Conservation (phyloP, 2,888 invertebrate genomes). For the Alentia gelatinosa region DNA sequence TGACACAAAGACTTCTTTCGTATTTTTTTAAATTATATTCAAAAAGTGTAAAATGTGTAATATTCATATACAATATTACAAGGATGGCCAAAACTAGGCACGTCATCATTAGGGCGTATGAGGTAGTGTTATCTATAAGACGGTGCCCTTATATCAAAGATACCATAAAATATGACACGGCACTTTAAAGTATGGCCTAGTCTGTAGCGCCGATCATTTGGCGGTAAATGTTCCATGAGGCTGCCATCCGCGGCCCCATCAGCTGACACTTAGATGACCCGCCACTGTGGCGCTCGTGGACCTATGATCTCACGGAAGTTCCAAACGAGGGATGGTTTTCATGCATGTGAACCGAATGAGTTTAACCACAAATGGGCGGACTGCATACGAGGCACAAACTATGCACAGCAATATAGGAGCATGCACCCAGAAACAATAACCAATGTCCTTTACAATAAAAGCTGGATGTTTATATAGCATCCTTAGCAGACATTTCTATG, state of each 20-base stretch:
- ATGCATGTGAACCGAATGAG: not conserved
- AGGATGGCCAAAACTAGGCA: too few relatives aligned
- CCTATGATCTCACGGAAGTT: conserved; percentile 5
- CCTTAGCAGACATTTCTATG: too few relatives aligned
- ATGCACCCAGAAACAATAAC: too few relatives aligned
- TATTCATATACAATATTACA: not conserved
- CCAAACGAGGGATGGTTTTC: not conserved
- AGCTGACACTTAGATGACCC: not conserved
- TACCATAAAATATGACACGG: not conserved
- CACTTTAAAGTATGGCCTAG: conserved; percentile 11
- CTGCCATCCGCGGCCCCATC: not conserved
- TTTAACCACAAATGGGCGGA: too few relatives aligned
- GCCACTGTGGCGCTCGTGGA: not conserved
- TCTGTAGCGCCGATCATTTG: not conserved
- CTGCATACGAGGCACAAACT: too few relatives aligned
- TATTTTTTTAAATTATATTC: too few relatives aligned
- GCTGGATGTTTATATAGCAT: too few relatives aligned
- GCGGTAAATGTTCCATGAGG: conserved; percentile 10
- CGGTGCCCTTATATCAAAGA: not conserved
- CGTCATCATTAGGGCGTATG: not conserved
- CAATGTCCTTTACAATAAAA: too few relatives aligned
- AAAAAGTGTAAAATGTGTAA: not conserved
- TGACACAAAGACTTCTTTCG: too few relatives aligned
- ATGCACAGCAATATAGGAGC: too few relatives aligned
- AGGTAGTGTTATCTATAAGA: not conserved